These are phyloP conservation scores for Hassar affinis DNA, from an alignment of 2,113 vertebrate species.

Conservation along the genomic window DNA sequence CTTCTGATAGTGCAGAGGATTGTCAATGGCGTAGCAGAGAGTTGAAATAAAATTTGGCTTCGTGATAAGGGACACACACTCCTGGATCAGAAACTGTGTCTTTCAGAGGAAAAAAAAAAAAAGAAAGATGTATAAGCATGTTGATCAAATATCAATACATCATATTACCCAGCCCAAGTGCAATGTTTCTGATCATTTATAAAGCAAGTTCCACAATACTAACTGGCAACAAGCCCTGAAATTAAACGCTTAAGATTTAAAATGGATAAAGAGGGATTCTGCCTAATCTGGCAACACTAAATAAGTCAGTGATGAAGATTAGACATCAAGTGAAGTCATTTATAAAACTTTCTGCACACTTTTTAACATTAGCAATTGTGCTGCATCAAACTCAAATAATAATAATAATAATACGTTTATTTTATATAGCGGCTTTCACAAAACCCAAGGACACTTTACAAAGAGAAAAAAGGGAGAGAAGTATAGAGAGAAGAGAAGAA, in stretches of 20 bases:
- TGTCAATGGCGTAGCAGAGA: slow-evolving; percentile 98
- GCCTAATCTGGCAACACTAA: background rate
- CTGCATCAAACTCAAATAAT: too few species aligned
- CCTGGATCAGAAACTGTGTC: slow-evolving; percentile 99
- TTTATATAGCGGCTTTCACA: too few species aligned
- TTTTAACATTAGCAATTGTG: too few species aligned
- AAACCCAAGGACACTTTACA: too few species aligned
- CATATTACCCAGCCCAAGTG: too few species aligned
- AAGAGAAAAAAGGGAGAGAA: too few species aligned
- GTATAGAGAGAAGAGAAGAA: too few species aligned
- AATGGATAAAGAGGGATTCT: background rate
- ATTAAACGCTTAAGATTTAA: background rate
- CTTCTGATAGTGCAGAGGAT: slow-evolving; percentile 99
- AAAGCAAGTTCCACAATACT: background rate
- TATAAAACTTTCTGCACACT: too few species aligned
- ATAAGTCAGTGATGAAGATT: background rate
- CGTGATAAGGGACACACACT: slow-evolving; percentile 97
- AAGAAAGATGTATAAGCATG: background rate
- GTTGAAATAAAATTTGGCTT: slow-evolving; percentile 99
- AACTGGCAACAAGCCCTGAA: background rate
- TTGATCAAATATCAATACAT: background rate
- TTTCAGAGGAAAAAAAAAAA: slow-evolving; percentile 61
- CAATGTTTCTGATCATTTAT: too few species aligned
- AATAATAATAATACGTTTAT: too few species aligned
- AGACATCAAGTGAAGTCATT: too few species aligned